phyloP scores from a whole-genome alignment of 2,888 invertebrate genomes.

The Melipona beecheii region DNA sequence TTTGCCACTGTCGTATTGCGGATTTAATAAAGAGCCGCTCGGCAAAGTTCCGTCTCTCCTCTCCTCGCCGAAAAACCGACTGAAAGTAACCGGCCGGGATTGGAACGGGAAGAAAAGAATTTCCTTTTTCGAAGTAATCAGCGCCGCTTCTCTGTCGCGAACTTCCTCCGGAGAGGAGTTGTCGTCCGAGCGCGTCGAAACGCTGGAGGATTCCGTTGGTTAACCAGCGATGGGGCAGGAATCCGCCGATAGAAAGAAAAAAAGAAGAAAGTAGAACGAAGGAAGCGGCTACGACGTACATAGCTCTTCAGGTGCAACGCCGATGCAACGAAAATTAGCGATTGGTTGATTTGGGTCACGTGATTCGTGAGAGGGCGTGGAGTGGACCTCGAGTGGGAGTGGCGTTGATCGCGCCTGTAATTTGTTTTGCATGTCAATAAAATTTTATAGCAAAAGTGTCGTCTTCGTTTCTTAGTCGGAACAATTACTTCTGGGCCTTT shows the following conservation, averaged over 20 bases:
- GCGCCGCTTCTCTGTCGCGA: slow-evolving; percentile 64
- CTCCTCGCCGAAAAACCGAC: slow-evolving; percentile 61
- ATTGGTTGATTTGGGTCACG: no score
- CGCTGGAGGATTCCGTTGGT: slow-evolving; percentile 21
- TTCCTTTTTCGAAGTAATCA: slow-evolving; percentile 68
- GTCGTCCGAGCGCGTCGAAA: slow-evolving; percentile 32
- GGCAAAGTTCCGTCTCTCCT: slow-evolving; percentile 58
- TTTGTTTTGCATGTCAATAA: no score
- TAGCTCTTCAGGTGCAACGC: neutral
- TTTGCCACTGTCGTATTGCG: slow-evolving; percentile 67
- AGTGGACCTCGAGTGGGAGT: no score
- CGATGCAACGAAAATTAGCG: no score
- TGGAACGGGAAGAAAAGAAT: slow-evolving; percentile 44
- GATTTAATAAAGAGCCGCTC: slow-evolving; percentile 71
- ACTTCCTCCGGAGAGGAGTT: slow-evolving; percentile 52
- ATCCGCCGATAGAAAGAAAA: neutral
- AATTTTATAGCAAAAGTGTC: no score
- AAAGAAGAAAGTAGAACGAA: no score
- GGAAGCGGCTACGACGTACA: no score
- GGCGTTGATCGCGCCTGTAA: no score
- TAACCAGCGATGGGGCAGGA: neutral
- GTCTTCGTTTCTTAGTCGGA: no score
- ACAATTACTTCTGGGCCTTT: no score
- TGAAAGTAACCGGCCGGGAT: slow-evolving; percentile 11
- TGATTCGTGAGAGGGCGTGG: no score